Evolutionary conservation across 2,888 invertebrate genomes (phyloP).

Genomic region (Dasysyrphus albostriatus): DNA sequence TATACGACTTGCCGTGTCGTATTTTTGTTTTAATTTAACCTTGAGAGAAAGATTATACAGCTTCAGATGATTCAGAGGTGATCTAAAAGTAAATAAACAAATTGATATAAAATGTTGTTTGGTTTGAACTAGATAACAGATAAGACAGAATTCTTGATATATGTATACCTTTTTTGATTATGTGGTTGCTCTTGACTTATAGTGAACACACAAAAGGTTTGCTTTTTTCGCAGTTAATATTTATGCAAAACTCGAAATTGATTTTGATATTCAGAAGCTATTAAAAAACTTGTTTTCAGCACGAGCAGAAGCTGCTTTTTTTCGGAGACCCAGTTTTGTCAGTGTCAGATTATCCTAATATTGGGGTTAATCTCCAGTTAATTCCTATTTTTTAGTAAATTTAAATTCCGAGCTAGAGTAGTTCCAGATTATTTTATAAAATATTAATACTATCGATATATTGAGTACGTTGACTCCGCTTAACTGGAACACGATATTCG

Average conservation of each 20-base stretch:
- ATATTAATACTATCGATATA: too few relatives aligned
- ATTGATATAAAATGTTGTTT: constrained; percentile 41
- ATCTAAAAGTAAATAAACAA: constrained; percentile 53
- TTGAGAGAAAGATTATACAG: constrained; percentile 39
- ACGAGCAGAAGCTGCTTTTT: background rate
- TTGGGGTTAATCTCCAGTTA: too few relatives aligned
- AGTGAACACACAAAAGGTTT: background rate
- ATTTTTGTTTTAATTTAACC: constrained; percentile 42
- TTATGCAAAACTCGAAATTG: background rate
- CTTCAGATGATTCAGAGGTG: constrained; percentile 46
- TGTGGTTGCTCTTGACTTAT: constrained; percentile 26
- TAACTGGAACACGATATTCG: too few relatives aligned
- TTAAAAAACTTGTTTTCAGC: background rate
- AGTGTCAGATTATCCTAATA: too few relatives aligned
- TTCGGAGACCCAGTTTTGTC: background rate
- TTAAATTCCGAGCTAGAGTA: too few relatives aligned
- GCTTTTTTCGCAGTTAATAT: background rate
- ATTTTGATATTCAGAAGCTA: background rate
- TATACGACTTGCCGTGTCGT: constrained; percentile 18
- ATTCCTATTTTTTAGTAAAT: too few relatives aligned
- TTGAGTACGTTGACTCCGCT: too few relatives aligned
- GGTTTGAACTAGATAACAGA: constrained; percentile 68
- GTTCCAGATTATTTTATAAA: too few relatives aligned
- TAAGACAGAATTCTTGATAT: constrained; percentile 43
- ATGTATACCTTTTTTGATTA: constrained; percentile 13